Base-by-base conservation (phyloP, 2,797 vertebrate species). In the Chelon labrosus region DNA sequence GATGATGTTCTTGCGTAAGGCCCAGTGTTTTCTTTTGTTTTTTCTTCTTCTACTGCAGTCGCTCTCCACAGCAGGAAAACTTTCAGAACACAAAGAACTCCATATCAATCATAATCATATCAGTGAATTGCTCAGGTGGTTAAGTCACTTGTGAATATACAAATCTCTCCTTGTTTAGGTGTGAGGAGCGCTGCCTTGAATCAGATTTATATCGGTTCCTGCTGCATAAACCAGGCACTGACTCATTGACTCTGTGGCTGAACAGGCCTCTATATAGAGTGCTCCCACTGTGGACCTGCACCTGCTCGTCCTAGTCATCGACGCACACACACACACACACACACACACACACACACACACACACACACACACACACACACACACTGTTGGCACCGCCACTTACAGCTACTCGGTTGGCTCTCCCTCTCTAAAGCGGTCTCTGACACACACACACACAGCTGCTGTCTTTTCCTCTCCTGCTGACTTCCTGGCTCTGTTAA, bases 401-500 rank as follows among this genome's bases (percentile, higher is more conserved):
- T 81, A 55, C 75, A 71, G 77, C 67, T 58, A 52, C 61, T 72
- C 58, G 56, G 52, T 86, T 79, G 77, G 77, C 60, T 19, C 73
- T 67, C 41, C 22, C 47, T 22, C 42, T n/a, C 41, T 17, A 31
- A 31, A 31, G 81, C 53, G 57, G 53, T 57, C 53, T 31, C 47
- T 14, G 68, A 62, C 66, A 46, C 67, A 49, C 75, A 65, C 65
- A 60, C 82, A 59, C 82, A 73, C 84, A 88, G 85, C 83, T 89
- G 85, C 83, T 87, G 78, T 83, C 77, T 73, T 85, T 82, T 86
- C 77, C 86, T 84, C 66, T 89, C 87, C 84, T 77, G 80, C 88
- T 85, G 90, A 90, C 89, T 93, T 93, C 87, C 89, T 93, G 86
- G 78, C 86, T 81, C 75, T 39, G 47, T 86, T 84, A 94, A 93